phyloP scores from a whole-genome alignment of 2,797 vertebrate species.

The Megaceryle alcyon region DNA sequence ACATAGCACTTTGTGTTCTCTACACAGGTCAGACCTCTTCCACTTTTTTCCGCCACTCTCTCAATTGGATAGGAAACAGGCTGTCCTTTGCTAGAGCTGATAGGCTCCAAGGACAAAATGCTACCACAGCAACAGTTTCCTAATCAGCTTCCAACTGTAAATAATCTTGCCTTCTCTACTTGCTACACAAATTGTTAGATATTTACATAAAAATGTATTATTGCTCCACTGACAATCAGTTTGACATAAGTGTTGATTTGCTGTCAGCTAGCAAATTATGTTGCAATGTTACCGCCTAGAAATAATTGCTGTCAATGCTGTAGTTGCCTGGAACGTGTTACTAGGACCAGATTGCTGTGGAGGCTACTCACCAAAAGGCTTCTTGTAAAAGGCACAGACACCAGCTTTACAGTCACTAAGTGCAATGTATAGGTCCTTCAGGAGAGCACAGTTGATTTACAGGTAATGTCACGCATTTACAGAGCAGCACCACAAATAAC shows the following conservation, averaged over 20 bases:
- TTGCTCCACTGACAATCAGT: neutral
- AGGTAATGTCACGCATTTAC: neutral
- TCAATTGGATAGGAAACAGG: neutral
- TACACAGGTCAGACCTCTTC: neutral
- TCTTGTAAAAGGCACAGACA: neutral
- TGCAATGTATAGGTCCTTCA: neutral
- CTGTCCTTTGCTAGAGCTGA: constrained; percentile 5
- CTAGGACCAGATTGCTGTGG: neutral
- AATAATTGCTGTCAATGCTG: neutral
- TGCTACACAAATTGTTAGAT: neutral
- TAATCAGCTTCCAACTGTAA: constrained; percentile 35
- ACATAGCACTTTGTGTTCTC: neutral
- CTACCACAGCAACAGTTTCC: constrained; percentile 53
- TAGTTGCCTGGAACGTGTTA: neutral
- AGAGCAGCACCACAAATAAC: constrained; percentile 46
- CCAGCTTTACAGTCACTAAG: neutral
- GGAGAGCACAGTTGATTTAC: neutral
- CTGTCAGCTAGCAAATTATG: constrained; percentile 1
- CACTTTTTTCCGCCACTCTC: neutral
- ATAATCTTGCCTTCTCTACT: neutral
- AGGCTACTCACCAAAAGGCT: neutral
- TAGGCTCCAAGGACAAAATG: constrained; percentile 56
- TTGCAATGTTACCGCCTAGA: neutral
- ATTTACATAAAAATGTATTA: neutral
- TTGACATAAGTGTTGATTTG: neutral